Percentiles rank a stretch among this genome's conserved stretches.
Evolutionary conservation across 2,797 vertebrate genomes (phyloP).

Genomic region (Melanotaenia trifasciata): DNA sequence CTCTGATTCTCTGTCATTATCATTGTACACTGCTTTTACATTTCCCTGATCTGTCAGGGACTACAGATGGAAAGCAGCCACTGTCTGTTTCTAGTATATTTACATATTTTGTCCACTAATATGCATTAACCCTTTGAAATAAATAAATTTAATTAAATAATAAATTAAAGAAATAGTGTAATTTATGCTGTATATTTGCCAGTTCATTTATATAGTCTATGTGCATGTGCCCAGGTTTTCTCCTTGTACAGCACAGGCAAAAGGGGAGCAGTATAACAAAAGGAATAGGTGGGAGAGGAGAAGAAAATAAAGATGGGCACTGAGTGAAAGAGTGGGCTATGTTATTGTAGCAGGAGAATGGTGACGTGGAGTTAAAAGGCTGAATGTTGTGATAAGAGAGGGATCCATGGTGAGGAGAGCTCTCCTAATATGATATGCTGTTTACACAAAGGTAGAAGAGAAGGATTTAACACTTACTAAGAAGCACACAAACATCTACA

Average conservation of each 20-base stretch:
- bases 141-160: no score
- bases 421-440: slow-evolving; percentile 69
- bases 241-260: slow-evolving; percentile 11
- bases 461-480: slow-evolving; percentile 72
- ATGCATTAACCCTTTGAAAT: no score
- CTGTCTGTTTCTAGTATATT: no score
- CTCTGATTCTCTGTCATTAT: no score
- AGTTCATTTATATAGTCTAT: slow-evolving; percentile 9
- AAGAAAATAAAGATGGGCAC: slow-evolving; percentile 55
- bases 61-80: no score
- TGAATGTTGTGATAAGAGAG: slow-evolving; percentile 71
- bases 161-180: not conserved
- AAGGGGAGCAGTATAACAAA: slow-evolving; percentile 41
- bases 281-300: slow-evolving; percentile 58
- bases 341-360: slow-evolving; percentile 62
- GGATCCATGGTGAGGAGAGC: slow-evolving; percentile 58
- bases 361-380: slow-evolving; percentile 68
- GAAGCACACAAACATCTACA: slow-evolving; percentile 36
- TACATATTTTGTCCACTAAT: no score
- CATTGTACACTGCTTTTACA: no score
- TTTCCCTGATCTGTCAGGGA: no score
- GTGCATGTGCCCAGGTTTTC: slow-evolving; percentile 25
- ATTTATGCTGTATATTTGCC: not conserved
- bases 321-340: slow-evolving; percentile 59
- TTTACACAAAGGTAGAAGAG: slow-evolving; percentile 71